Base-by-base conservation (phyloP, 2,113 vertebrate species). In the Ramphastos sulfuratus region DNA sequence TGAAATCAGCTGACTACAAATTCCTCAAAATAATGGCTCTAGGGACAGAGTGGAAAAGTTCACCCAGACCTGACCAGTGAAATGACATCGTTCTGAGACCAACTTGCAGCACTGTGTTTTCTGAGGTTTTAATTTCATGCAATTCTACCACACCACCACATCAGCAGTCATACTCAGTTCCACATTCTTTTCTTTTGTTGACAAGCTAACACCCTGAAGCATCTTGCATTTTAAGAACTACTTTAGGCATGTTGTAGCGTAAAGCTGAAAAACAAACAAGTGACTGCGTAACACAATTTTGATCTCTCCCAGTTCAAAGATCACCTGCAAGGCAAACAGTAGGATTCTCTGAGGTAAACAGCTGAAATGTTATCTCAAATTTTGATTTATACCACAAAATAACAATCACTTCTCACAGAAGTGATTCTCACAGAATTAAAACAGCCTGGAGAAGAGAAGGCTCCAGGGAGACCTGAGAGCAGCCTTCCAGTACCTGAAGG, bases 241-340 rank as follows among this genome's bases (percentile, higher is more conserved):
- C 23, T 80, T 59, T 52, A 74, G 60, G 46, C 33, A 77, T 4
- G 5, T 6, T 21, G 3, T 12, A 28, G 33, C 16, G 56, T 33
- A 88, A 88, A 86, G 60, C 10, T 77, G 18, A 66, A 63, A 11
- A 15, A 14, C 14, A 7, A 31, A 56, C 42, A 61, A 74, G n/a
- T 4, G 20, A 67, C 20, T 3, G n/a, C 0, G 0, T 50, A 79
- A 58, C 16, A 30, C 15, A 35, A 6, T 19, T 52, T 33, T 80
- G n/a, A 82, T 23, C 54, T 58, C 44, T 30, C 20, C 15, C 73
- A 66, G 48, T 28, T 61, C 60, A 91, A 61, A 87, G 44, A 71
- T 66, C 31, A 59, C 20, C 55, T n/a, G 56, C 48, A 56, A 75
- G 20, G 18, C 12, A 81, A 69, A 35, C 50, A 71, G n/a, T 7